Percentiles rank a stretch among this genome's conserved stretches.
phyloP scores from a whole-genome alignment of 2,113 vertebrate species.

The Mastomys natalensis region DNA sequence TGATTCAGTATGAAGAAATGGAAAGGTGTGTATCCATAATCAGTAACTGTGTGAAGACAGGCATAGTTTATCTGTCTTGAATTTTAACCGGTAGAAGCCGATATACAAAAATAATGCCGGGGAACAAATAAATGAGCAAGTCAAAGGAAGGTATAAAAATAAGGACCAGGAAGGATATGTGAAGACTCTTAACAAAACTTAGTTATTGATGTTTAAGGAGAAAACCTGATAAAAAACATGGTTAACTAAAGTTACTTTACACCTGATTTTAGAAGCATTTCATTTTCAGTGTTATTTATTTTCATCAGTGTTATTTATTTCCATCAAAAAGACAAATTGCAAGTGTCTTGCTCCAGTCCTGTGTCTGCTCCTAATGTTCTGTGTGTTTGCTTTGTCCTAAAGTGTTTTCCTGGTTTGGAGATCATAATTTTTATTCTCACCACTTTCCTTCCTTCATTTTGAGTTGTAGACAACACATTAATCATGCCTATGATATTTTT shows the following conservation, averaged over 20 bases:
- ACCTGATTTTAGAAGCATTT: neutral
- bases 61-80: neutral
- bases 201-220: neutral
- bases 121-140: neutral
- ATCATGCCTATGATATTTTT: neutral
- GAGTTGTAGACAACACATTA: neutral
- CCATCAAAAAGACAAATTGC: constrained; percentile 44
- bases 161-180: neutral
- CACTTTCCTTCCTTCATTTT: constrained; percentile 32
- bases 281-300: neutral
- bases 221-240: neutral
- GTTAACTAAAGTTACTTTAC: constrained; percentile 2
- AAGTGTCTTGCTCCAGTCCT: constrained; percentile 9
- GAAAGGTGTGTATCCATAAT: neutral
- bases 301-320: constrained; percentile 27
- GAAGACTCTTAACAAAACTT: neutral
- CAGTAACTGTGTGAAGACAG: neutral
- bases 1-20: neutral
- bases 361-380: constrained; percentile 41
- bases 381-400: constrained; percentile 46
- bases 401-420: constrained; percentile 30
- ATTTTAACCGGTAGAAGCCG: neutral
- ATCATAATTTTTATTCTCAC: constrained; percentile 54
- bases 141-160: neutral
- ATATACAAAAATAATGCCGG: neutral